phyloP scores from a whole-genome alignment of 1,140 invertebrate genomes.

The Ctenoplectra terminalis region DNA sequence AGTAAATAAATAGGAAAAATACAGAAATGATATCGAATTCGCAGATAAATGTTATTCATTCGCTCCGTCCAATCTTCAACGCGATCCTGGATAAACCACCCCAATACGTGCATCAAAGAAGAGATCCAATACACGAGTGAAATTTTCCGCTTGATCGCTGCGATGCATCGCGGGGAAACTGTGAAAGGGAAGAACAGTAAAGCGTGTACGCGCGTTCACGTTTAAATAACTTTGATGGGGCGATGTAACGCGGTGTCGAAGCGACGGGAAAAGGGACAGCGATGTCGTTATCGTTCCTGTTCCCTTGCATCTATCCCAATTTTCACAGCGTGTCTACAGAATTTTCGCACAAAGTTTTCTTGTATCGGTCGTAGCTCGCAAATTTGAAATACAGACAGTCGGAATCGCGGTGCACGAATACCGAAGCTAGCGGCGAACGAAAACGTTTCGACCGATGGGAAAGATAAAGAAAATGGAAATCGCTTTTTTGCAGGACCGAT shows the following conservation, averaged over 20 bases:
- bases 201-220: background rate
- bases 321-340: background rate
- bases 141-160: background rate
- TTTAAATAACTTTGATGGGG: background rate
- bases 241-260: background rate
- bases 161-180: background rate
- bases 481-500: background rate
- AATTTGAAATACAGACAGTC: conserved; percentile 17
- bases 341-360: background rate
- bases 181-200: background rate
- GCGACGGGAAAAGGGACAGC: background rate
- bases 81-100: background rate
- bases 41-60: too few species aligned
- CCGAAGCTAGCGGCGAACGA: too few species aligned
- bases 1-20: too few species aligned
- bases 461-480: conserved; percentile 19
- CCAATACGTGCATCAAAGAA: too few species aligned
- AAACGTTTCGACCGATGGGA: background rate
- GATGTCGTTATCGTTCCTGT: background rate
- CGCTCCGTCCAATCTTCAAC: too few species aligned
- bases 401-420: background rate
- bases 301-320: background rate
- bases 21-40: too few species aligned
- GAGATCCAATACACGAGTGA: too few species aligned
- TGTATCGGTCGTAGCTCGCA: background rate